Evolutionary conservation across 1,140 invertebrate genomes (phyloP).

Genomic region (Muscidifurax raptorellus): DNA sequence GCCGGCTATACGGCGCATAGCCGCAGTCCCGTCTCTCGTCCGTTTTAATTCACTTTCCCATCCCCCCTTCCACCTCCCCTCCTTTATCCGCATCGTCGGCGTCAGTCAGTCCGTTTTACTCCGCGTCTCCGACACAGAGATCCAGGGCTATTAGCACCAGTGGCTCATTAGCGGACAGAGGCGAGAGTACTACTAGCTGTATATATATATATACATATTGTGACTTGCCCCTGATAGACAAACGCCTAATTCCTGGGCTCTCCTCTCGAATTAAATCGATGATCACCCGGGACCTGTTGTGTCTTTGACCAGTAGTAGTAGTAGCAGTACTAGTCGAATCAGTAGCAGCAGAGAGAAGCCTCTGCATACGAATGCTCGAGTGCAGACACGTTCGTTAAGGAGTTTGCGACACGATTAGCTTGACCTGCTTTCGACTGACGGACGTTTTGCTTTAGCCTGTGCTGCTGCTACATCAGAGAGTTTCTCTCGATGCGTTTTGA

Average conservation of each 20-base stretch:
- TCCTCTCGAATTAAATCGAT: slow-evolving; percentile 2
- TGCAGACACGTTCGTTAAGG: slow-evolving; percentile 11
- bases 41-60: slow-evolving; percentile 4
- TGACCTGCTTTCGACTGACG: background rate
- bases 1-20: no score
- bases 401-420: slow-evolving; percentile 25
- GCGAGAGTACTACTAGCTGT: background rate
- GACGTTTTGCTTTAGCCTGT: background rate
- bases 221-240: background rate
- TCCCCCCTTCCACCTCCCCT: background rate
- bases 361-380: slow-evolving; percentile 8
- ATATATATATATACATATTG: background rate
- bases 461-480: background rate
- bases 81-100: background rate
- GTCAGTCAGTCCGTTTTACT: background rate
- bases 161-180: slow-evolving; percentile 24
- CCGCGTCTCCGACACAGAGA: background rate
- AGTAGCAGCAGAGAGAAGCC: background rate
- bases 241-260: slow-evolving; percentile 14
- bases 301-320: background rate
- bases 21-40: background rate
- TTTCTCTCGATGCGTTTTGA: background rate
- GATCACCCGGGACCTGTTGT: slow-evolving; percentile 4
- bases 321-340: no score
- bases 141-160: slow-evolving; percentile 28